phyloP scores from a whole-genome alignment of 2,888 invertebrate genomes.

The Drosophila rubida region DNA sequence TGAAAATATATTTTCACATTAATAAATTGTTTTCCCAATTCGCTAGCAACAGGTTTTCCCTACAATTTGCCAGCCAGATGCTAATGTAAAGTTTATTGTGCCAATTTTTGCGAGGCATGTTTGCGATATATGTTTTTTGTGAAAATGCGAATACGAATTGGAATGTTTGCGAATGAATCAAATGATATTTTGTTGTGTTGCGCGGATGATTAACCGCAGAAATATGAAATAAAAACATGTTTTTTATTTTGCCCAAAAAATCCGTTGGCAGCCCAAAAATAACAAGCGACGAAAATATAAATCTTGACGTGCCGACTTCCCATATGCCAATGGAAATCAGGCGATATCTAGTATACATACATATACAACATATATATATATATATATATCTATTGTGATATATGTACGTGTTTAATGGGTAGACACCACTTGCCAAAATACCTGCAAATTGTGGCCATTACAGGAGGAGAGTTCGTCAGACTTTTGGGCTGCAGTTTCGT shows the following conservation, averaged over 20 bases:
- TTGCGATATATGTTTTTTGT: neutral
- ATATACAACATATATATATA: conserved; percentile 12
- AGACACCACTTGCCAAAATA: conserved; percentile 49
- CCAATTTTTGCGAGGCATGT: neutral
- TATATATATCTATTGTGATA: conserved; percentile 9
- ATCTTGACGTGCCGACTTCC: conserved; percentile 55
- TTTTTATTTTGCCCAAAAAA: conserved; percentile 61
- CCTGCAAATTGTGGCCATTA: conserved; percentile 40
- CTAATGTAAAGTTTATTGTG: conserved; percentile 18
- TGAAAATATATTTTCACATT: neutral
- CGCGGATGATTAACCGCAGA: conserved; percentile 57
- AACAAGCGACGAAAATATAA: conserved; percentile 61
- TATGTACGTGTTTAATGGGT: conserved; percentile 7
- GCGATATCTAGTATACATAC: conserved; percentile 36
- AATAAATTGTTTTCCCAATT: neutral
- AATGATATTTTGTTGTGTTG: conserved; percentile 32
- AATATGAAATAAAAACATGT: conserved; percentile 69
- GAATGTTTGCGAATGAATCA: conserved; percentile 48
- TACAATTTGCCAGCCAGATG: neutral
- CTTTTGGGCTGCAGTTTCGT: conserved; percentile 11
- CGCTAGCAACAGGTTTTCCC: conserved; percentile 3
- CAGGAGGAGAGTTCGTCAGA: conserved; percentile 24
- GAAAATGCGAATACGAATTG: neutral
- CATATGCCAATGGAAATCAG: conserved; percentile 66
- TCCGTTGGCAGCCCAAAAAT: conserved; percentile 61